Base-by-base conservation (phyloP, 2,797 vertebrate species). In the Acrocephalus scirpaceus region DNA sequence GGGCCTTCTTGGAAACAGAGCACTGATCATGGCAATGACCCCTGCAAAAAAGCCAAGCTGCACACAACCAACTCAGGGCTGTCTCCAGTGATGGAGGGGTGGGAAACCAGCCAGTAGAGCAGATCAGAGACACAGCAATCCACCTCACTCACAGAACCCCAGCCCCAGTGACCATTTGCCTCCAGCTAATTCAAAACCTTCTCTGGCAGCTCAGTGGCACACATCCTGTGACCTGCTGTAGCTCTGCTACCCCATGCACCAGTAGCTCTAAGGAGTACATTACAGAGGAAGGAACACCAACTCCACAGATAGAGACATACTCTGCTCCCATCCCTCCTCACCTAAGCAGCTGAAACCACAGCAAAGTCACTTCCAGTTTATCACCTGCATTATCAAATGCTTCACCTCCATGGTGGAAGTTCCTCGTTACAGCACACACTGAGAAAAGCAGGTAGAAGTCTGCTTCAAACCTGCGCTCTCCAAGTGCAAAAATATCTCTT, bases 1-100 rank as follows among this genome's bases (percentile, higher is more conserved):
- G 77, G 81, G 94, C 95, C 86, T 73, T 97, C 89, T 91, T 96
- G 84, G 93, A 95, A 97, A 90, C 29, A n/a, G 84, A 76, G 83
- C 86, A 78, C 71, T 91, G 86, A 89, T 50, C 89, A 47, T 20
- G 23, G 66, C 72, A 13, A 0, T 61, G 77, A 84, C 57, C 91
- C 69, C 85, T 92, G 75, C 83, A 57, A 94, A 92, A 93, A 97
- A 92, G 87, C 74, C 92, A 96, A 95, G 97, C 91, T 90, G 95
- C 47, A 86, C 73, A 70, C 65, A 93, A 79, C 86, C 92, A 88
- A n/a, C 75, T 83, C 58, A 25, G 20, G 38, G 92, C 85, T 40
- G 8, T 81, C 76, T 54, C 78, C 76, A 91, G 64, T 12, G 27
- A 69, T 3, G 25, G 32, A 85, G 10, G 34, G 32, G 34, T 57